These are phyloP conservation scores for Vulpes vulpes DNA, from an alignment of 2,113 vertebrate species.

Conservation along the genomic window DNA sequence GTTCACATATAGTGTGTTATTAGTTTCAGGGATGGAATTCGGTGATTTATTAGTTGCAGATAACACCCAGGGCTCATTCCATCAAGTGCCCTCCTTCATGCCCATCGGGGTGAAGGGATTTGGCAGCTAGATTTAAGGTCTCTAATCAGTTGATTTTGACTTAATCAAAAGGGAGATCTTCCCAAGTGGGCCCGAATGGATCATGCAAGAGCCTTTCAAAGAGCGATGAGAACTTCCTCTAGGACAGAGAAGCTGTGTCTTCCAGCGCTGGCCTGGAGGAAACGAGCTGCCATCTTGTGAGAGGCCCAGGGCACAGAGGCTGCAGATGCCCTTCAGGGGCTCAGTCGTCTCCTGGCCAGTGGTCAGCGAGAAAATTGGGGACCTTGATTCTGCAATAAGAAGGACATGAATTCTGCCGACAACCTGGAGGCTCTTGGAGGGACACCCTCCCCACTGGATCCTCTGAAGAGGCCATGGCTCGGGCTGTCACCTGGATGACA, in stretches of 20 bases:
- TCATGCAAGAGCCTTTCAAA: neutral
- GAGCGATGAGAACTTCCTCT: neutral
- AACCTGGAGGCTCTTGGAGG: neutral
- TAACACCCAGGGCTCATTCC: neutral
- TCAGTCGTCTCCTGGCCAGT: neutral
- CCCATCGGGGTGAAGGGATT: too few relatives aligned
- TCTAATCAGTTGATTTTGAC: constrained; percentile 19
- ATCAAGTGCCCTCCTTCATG: neutral
- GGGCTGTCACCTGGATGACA: neutral
- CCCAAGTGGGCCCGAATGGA: neutral
- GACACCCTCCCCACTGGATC: neutral
- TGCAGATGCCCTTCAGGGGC: neutral
- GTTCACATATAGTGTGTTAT: neutral
- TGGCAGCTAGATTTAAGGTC: neutral
- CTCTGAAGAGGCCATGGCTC: neutral
- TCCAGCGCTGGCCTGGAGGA: neutral
- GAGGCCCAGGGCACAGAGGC: neutral
- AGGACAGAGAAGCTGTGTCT: neutral
- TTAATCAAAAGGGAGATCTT: neutral
- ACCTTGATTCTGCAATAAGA: neutral
- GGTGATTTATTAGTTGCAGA: neutral
- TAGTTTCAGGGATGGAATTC: neutral
- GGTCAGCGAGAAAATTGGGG: neutral
- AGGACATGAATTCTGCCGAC: neutral
- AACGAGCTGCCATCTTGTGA: neutral